Base-by-base conservation (phyloP, 2,113 vertebrate genomes). In the Sigmodon hispidus region DNA sequence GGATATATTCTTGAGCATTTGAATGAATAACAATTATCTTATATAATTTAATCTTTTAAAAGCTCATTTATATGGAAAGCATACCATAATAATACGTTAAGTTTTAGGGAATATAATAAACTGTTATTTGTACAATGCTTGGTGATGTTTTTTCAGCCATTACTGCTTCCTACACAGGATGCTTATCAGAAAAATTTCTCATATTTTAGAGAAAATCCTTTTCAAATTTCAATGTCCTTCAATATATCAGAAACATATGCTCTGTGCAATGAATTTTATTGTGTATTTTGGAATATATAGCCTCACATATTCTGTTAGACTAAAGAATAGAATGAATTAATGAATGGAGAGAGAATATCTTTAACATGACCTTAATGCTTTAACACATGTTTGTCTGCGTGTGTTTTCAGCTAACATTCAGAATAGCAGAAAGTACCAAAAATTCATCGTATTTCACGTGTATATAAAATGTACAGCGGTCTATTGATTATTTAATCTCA, bases 61-160 rank as follows among this genome's bases (percentile, higher is more conserved):
- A 97, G 26, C 22, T 16, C 55, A 97, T 97, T 98, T 98, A 97
- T 90, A 93, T 96, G 91, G 91, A 94, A 98, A 97, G 97, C 97
- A n/a, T 97, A 94, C 97, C 96, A 95, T 94, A 98, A 96, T 86
- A 97, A 97, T 89, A 31, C 94, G n/a, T 85, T 94, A 52, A 93
- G 52, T 93, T 93, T 75, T 93, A 98, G 15, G 94, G 86, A 96
- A 93, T 94, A 69, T 55, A 96, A 97, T 92, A 98, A 96, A 95
- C 93, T 91, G 86, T 93, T 96, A 87, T 75, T 93, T 97, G 96
- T 57, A 55, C 4, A 93, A 22, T 5, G 81, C 5, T 95, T 97
- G 92, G 45, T 15, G 43, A 76, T 97, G 8, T 89, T 98, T 98
- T 97, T 36, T 97, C 40, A 97, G 13, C 21, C 77, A 97, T 96